These are phyloP conservation scores for Phocoena phocoena DNA, from an alignment of 2,113 vertebrate species.

Conservation along the genomic window DNA sequence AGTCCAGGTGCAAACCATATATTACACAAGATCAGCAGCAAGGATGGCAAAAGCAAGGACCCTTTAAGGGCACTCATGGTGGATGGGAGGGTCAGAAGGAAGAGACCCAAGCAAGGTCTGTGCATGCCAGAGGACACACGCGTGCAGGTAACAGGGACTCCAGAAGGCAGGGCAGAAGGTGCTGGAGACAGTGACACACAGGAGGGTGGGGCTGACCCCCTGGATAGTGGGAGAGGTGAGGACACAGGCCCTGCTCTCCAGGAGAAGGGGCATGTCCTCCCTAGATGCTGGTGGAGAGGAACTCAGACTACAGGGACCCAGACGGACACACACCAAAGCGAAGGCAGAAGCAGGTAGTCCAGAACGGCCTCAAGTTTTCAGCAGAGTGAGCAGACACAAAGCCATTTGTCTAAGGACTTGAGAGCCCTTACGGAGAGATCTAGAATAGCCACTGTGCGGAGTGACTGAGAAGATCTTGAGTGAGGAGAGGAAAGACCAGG, in stretches of 20 bases:
- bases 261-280: neutral
- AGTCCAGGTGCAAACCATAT: neutral
- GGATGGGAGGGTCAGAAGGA: neutral
- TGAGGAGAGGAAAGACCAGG: neutral
- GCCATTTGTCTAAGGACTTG: neutral
- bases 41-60: neutral
- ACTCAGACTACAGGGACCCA: neutral
- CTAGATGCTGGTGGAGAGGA: neutral
- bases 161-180: neutral
- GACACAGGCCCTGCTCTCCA: neutral
- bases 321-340: neutral
- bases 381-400: neutral
- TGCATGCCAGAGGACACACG: neutral
- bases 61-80: rapidly evolving
- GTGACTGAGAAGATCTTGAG: neutral
- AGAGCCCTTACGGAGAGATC: neutral
- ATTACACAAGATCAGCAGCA: neutral
- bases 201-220: too few species aligned
- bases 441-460: neutral
- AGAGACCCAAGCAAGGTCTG: neutral
- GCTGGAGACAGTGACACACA: neutral
- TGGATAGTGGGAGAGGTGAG: neutral
- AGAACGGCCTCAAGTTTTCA: neutral
- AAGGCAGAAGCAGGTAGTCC: neutral
- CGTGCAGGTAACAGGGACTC: neutral